Evolutionary conservation across 2,113 vertebrate genomes (phyloP).

Genomic region (Polypterus senegalus): DNA sequence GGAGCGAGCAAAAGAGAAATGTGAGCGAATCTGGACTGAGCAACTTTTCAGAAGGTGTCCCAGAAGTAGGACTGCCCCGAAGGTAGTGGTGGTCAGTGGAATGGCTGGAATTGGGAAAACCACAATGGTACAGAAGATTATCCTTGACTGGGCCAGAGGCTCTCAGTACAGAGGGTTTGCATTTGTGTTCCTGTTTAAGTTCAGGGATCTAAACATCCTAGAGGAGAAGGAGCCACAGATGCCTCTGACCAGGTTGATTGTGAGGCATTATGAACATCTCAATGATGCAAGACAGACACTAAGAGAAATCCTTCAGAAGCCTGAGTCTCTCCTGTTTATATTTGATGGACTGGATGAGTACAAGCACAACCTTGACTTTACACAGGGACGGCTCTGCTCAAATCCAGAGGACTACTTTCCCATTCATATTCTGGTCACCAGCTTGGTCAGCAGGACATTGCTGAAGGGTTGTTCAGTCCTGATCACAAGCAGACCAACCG

Average conservation of each 20-base stretch:
- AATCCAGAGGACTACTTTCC: background rate
- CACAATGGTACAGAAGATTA: conserved; percentile 17
- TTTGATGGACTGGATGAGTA: conserved; percentile 26
- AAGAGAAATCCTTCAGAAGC: conserved; percentile 8
- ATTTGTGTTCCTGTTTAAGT: conserved; percentile 20
- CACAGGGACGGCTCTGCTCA: too few species aligned
- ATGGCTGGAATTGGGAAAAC: too few species aligned
- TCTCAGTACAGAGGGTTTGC: conserved; percentile 8
- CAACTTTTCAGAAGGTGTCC: too few species aligned
- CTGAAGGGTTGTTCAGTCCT: conserved; percentile 1
- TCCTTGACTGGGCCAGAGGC: conserved; percentile 10
- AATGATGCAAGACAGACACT: background rate
- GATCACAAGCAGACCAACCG: conserved; percentile 17
- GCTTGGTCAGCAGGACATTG: conserved; percentile 15
- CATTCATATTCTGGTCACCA: conserved; percentile 9
- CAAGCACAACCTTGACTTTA: conserved; percentile 8
- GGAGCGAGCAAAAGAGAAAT: too few species aligned
- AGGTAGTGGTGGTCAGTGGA: conserved; percentile 10
- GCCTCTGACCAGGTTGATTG: conserved; percentile 14
- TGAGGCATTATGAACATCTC: conserved; percentile 5
- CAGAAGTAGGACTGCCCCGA: background rate
- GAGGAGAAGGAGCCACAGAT: background rate
- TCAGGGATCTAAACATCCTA: conserved; percentile 11
- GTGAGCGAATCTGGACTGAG: too few species aligned
- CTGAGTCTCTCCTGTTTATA: conserved; percentile 19